Percentiles rank a stretch among this genome's conserved stretches.
These are phyloP conservation scores for Zaprionus camerounensis DNA, from an alignment of 1,140 invertebrate genomes.

Conservation along the genomic window DNA sequence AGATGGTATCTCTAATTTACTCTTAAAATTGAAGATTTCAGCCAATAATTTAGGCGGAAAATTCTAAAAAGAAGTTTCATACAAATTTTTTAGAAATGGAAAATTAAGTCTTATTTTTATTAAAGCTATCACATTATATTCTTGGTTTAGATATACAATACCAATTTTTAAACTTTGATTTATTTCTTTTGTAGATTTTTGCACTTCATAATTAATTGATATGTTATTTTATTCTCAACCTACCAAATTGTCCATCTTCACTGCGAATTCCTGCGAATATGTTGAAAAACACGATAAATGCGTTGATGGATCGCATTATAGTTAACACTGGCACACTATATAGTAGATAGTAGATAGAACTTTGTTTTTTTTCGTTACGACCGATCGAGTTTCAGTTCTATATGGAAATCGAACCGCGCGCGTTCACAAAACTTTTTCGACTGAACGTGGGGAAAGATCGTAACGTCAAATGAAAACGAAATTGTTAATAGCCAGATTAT, in stretches of 20 bases:
- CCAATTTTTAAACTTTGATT: not conserved
- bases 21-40: too few species aligned
- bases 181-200: not conserved
- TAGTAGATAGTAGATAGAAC: not conserved
- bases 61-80: too few species aligned
- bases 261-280: conserved; percentile 42
- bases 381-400: conserved; percentile 6
- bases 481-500: conserved; percentile 48
- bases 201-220: not conserved
- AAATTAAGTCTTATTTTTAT: too few species aligned
- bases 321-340: conserved; percentile 10
- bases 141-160: too few species aligned
- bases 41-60: too few species aligned
- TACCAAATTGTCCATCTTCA: conserved; percentile 68
- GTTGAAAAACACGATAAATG: conserved; percentile 34
- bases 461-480: conserved; percentile 65
- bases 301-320: conserved; percentile 47
- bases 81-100: too few species aligned
- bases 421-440: conserved; percentile 60
- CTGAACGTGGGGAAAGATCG: conserved; percentile 58
- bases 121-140: too few species aligned
- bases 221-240: conserved; percentile 16
- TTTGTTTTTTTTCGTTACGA: conserved; percentile 3
- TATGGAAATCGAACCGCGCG: conserved; percentile 46
- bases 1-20: too few species aligned